Percentiles rank a stretch among this genome's conserved stretches.
Evolutionary conservation across 2,888 invertebrate species (phyloP).

Genomic region (Drosophila putrida): DNA sequence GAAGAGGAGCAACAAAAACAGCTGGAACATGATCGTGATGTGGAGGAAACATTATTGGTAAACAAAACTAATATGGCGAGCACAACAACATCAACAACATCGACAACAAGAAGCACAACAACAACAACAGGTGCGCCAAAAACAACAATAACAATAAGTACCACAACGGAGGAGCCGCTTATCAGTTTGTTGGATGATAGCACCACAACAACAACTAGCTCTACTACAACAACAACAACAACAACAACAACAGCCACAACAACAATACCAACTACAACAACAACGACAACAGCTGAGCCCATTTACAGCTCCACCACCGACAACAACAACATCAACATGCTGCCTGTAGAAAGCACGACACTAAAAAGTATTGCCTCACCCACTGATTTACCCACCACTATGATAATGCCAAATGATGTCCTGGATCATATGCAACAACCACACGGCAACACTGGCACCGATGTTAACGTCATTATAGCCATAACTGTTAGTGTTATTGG

Average conservation of each 20-base stretch:
- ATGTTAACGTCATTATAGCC: constrained; percentile 91
- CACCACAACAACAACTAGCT: constrained; percentile 64
- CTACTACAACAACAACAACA: constrained; percentile 56
- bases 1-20: constrained; percentile 40
- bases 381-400: constrained; percentile 20
- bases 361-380: constrained; percentile 19
- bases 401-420: constrained; percentile 15
- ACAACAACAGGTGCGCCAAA: constrained; percentile 22
- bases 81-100: constrained; percentile 48
- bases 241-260: constrained; percentile 51
- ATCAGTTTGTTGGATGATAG: constrained; percentile 73
- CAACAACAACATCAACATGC: constrained; percentile 45
- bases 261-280: constrained; percentile 53
- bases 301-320: constrained; percentile 42
- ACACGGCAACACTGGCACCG: constrained; percentile 81
- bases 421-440: constrained; percentile 70
- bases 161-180: constrained; percentile 56
- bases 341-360: constrained; percentile 47
- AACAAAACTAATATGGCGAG: constrained; percentile 57
- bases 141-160: constrained; percentile 43
- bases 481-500: constrained; percentile 93
- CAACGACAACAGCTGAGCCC: constrained; percentile 55
- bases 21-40: constrained; percentile 41
- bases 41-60: constrained; percentile 42
- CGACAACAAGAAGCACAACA: constrained; percentile 46